Evolutionary conservation across 2,113 vertebrate species (phyloP), one percentile per base, ranked within the genome.

Genomic region (Gobius niger): DNA sequence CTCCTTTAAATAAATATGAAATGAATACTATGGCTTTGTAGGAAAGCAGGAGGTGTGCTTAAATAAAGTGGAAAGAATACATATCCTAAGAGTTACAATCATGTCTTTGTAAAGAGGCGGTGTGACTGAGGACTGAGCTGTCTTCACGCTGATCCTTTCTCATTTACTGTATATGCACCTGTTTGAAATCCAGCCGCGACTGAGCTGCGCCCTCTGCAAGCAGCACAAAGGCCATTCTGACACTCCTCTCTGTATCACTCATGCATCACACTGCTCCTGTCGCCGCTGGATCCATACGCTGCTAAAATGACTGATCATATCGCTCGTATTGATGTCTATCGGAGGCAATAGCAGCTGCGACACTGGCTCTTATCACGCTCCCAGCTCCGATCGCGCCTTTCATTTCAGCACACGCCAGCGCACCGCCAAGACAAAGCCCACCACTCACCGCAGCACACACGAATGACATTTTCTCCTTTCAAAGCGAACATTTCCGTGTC

Each of bases 261-360:
- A 62, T 62, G 40, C 40, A 57, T 57, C 54, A 57, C 24, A 10
- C 12, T 24, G 24, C 19, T 24, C 77, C 61, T 62, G 61, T 7
- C 53, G 59, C 7, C 1, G 60, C 75, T 86, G 73, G 57, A 73
- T 83, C 53, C 72, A 61, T 63, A 47, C 15, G 65, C 24, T 7
- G 11, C 50, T 70, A 67, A 83, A 83, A 86, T 80, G 66, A 83
- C 74, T 76, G 75, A 78, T 87, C 47, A 4, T 67, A 85, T 86
- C 80, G 56, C 47, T 68, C 53, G 63, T 80, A 62, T 67, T 64
- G 69, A 83, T 80, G 60, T 64, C 49, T 56, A 73, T 77, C 76
- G 68, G 72, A 78, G 6, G 44, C 70, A 82, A 81, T 80, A 84
- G 79, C 62, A 69, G 10, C 63, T 64, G 57, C 62, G 71, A 67